Percentiles rank a stretch among this genome's conserved stretches.
Evolutionary conservation across 2,113 vertebrate species (phyloP).

Genomic region (Antechinus flavipes): DNA sequence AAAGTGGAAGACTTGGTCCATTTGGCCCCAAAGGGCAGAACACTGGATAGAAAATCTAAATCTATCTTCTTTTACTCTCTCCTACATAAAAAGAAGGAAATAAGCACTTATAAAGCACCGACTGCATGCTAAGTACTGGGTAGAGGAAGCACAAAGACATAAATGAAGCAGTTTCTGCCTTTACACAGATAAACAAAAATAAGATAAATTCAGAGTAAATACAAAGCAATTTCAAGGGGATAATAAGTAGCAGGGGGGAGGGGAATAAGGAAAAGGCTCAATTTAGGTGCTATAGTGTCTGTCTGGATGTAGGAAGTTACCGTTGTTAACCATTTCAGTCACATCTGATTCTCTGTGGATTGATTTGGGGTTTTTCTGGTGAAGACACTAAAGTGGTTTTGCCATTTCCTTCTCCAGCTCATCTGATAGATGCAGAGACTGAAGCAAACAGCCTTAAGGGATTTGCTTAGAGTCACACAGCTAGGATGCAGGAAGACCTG

Average conservation of each 20-base stretch:
- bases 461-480: too few relatives aligned
- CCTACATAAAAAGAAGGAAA: neutral
- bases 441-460: too few relatives aligned
- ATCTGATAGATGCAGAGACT: too few relatives aligned
- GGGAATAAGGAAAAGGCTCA: neutral
- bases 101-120: neutral
- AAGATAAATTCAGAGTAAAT: neutral
- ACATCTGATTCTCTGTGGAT: too few relatives aligned
- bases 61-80: neutral
- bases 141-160: neutral
- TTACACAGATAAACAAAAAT: neutral
- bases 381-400: too few relatives aligned
- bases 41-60: neutral
- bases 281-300: neutral
- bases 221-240: neutral
- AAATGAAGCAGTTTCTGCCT: neutral
- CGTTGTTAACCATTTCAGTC: too few relatives aligned
- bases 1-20: neutral
- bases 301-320: too few relatives aligned
- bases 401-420: too few relatives aligned
- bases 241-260: neutral
- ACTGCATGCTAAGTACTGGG: neutral
- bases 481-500: neutral
- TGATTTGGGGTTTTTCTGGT: too few relatives aligned
- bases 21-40: neutral